Conservation (phyloP, 2,888 invertebrate genomes). For the Elmis aenea region DNA sequence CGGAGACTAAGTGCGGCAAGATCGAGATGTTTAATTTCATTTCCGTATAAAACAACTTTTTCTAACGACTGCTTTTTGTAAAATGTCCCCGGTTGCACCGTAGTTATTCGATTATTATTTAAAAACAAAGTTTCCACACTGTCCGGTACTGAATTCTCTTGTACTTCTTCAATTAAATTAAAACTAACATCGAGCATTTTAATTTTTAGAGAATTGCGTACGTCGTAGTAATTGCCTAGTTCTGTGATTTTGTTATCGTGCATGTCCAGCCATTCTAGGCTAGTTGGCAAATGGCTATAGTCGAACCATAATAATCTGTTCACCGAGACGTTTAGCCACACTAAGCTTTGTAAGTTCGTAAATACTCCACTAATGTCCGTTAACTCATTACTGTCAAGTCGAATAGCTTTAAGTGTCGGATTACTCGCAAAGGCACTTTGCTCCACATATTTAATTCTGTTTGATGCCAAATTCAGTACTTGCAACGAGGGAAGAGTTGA, state of each 20-base stretch:
- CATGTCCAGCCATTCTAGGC: slow-evolving; percentile 76
- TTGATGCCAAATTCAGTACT: slow-evolving; percentile 75
- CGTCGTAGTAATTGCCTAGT: slow-evolving; percentile 67
- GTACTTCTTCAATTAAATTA: slow-evolving; percentile 64
- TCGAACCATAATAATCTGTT: slow-evolving; percentile 77
- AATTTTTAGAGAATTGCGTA: slow-evolving; percentile 59
- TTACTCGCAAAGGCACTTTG: slow-evolving; percentile 73
- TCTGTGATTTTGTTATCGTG: slow-evolving; percentile 74
- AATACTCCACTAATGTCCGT: slow-evolving; percentile 75
- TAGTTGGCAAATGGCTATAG: slow-evolving; percentile 70
- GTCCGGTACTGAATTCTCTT: slow-evolving; percentile 66
- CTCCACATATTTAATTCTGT: slow-evolving; percentile 71
- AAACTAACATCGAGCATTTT: slow-evolving; percentile 74
- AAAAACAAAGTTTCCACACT: slow-evolving; percentile 67
- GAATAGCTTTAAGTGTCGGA: slow-evolving; percentile 67
- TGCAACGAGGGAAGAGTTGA: slow-evolving; percentile 65
- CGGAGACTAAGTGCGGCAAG: slow-evolving; percentile 66
- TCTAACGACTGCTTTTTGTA: slow-evolving; percentile 64
- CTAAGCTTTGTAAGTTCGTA: slow-evolving; percentile 65
- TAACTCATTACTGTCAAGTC: slow-evolving; percentile 72
- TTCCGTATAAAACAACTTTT: slow-evolving; percentile 72
- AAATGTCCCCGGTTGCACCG: slow-evolving; percentile 67
- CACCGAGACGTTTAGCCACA: slow-evolving; percentile 77
- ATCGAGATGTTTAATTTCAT: slow-evolving; percentile 67
- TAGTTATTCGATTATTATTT: slow-evolving; percentile 69